Base-by-base conservation (phyloP, 2,797 vertebrate genomes). In the Sebastes cheni region DNA sequence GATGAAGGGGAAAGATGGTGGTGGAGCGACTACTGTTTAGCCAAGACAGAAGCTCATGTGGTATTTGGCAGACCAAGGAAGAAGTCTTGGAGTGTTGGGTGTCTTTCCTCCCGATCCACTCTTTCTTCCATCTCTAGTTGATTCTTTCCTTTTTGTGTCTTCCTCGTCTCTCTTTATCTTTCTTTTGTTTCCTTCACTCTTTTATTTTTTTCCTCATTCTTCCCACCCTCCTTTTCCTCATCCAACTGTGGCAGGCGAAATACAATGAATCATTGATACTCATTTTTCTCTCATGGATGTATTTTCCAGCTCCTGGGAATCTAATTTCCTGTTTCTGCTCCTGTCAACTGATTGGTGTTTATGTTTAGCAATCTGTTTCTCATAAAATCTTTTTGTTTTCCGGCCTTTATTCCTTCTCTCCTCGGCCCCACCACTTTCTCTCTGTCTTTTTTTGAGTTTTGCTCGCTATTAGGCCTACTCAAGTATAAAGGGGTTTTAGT, bases 261-360 rank as follows among this genome's bases (percentile, higher is more conserved):
- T 69, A 90, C 87, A 91, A 92, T 93, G 93, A 94, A 88, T 94
- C 93, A 95, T 85, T 93, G 90, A 93, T 91, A 60, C 86, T 86
- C 64, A 67, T 89, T 88, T 92, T 88, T 90, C 88, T 89, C 85
- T 87, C 83, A 87, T 91, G 91, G 83, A 94, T 93, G 86, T 82
- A 83, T 93, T 93, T 93, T 93, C 86, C 90, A 89, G 87, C 91
- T 93, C 93, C 89, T 91, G 89, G 88, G 93, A 94, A 94, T 95
- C 92, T 88, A 88, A 93, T 94, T 95, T 95, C 92, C 94, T 95
- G 89, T 94, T 95, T 91, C 93, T 93, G 89, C 91, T 91, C 85
- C 90, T 85, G 90, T 93, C 90, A 92, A 89, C 89, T 95, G 93
- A 95, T 95, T 95, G 89, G 93, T 96, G 95, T 96, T 96, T 95